A percentile compares a stretch with the other conserved stretches of the same genome.
These are phyloP conservation scores for Thereva unica DNA, from an alignment of 2,888 invertebrate species.

Conservation along the genomic window DNA sequence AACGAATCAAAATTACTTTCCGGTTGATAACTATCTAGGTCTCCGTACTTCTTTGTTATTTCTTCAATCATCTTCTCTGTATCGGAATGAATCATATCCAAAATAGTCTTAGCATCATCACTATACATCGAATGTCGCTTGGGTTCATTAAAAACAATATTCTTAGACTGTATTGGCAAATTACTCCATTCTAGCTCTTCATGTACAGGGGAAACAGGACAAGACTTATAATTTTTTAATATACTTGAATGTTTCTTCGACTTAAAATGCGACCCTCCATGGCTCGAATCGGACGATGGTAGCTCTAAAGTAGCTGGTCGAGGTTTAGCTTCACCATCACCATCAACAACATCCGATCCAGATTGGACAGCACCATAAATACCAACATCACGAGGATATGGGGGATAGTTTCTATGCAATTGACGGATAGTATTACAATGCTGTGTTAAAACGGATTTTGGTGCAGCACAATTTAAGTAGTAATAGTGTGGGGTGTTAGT, in stretches of 20 bases:
- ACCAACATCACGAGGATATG: constrained; percentile 58
- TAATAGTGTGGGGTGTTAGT: constrained; percentile 22
- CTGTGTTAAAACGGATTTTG: constrained; percentile 57
- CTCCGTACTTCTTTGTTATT: constrained; percentile 67
- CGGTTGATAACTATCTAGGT: constrained; percentile 62
- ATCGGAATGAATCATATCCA: constrained; percentile 66
- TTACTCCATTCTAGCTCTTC: constrained; percentile 74
- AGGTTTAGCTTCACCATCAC: not conserved
- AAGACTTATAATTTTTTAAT: constrained; percentile 72
- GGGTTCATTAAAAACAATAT: constrained; percentile 44
- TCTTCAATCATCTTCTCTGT: constrained; percentile 70
- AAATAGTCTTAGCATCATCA: constrained; percentile 62
- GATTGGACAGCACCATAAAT: not conserved
- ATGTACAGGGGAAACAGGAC: constrained; percentile 81
- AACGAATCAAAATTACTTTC: constrained; percentile 21
- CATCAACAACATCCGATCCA: not conserved
- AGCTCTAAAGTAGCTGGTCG: constrained; percentile 39
- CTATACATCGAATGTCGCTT: constrained; percentile 59
- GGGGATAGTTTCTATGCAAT: constrained; percentile 58
- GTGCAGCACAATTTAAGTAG: constrained; percentile 57
- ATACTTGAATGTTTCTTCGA: constrained; percentile 60
- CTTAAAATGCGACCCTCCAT: constrained; percentile 1
- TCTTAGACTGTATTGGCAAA: constrained; percentile 49
- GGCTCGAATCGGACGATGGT: not conserved
- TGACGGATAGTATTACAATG: constrained; percentile 58